Evolutionary conservation across 1,140 invertebrate species (phyloP), one percentile per base, ranked within the genome.

Genomic region (Scaptomyza pallida): DNA sequence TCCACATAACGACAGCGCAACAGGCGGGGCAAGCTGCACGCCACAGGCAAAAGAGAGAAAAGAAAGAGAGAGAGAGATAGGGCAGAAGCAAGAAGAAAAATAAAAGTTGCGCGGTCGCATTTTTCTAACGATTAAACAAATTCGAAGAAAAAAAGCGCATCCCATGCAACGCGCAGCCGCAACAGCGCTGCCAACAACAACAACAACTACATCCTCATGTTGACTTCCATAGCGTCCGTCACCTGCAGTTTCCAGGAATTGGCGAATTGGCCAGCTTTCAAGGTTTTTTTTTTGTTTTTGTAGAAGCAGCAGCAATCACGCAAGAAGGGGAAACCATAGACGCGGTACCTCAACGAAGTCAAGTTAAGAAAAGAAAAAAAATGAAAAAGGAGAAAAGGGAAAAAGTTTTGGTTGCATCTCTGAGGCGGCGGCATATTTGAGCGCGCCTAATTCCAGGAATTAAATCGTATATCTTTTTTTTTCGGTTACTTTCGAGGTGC

Each of bases 91-190:
- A 56, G 43, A 10, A 52, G 10, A 65, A 19, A 37, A 44, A 54
- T 6, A 30, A 75, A 82, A 82, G 68, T 68, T 70, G 78, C 83
- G 82, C 69, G 62, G 56, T 71, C 85, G 70, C 76, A 89, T 89
- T 89, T 89, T 89, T 89, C 85, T 89, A 89, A 86, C 78, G 85
- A 89, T 89, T 89, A 89, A 89, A 89, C 85, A 89, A 89, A 89
- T 89, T 89, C 85, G 80, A 52, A 74, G 85, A 89, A 89, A 89
- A 78, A 83, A 89, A 89, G 75, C 85, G 83, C 82, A 88, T 89
- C 82, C 48, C 82, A 78, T 86, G 82, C 82, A 86, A 86, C 82
- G 78, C 57, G 62, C 73, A 69, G 64, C 57, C 57, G 45, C 56
- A 52, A 21, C 43, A 12, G 26, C 62, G 23, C n/a, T n/a, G 56